These are phyloP conservation scores for Hypomecis atomaria DNA, from an alignment of 2,888 invertebrate genomes.

Conservation along the genomic window DNA sequence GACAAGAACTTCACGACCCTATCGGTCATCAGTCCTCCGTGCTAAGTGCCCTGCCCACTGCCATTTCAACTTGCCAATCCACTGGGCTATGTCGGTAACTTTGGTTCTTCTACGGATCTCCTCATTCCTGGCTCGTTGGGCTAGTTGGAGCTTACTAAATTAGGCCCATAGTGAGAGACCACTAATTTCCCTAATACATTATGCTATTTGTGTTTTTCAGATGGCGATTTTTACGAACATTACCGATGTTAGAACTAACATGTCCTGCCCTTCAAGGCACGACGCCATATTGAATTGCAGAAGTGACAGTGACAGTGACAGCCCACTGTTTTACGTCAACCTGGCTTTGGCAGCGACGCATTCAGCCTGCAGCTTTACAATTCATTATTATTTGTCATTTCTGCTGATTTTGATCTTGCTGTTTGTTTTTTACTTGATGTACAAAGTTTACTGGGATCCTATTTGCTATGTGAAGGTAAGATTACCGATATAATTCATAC, in stretches of 20 bases:
- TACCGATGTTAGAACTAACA: not conserved
- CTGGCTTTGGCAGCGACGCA: conserved; percentile 1
- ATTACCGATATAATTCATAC: not conserved
- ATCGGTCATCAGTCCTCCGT: too few relatives aligned
- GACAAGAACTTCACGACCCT: too few relatives aligned
- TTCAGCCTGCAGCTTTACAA: not conserved
- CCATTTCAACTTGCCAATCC: too few relatives aligned
- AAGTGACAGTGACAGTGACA: conserved; percentile 6
- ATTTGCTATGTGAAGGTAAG: conserved; percentile 13
- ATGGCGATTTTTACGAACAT: conserved; percentile 11
- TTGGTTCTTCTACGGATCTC: too few relatives aligned
- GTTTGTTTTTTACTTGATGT: not conserved
- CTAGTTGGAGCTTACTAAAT: too few relatives aligned
- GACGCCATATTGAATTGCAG: conserved; percentile 10
- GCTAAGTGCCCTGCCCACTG: too few relatives aligned
- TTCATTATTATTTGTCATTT: not conserved
- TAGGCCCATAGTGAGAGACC: too few relatives aligned
- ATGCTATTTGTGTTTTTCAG: not conserved
- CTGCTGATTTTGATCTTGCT: not conserved
- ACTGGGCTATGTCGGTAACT: too few relatives aligned
- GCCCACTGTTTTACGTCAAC: conserved; percentile 8
- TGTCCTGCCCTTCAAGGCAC: not conserved
- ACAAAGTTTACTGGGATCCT: conserved; percentile 10
- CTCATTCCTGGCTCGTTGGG: too few relatives aligned
- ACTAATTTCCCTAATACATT: not conserved